phyloP scores from a whole-genome alignment of 1,140 invertebrate genomes.

The Apis cerana region DNA sequence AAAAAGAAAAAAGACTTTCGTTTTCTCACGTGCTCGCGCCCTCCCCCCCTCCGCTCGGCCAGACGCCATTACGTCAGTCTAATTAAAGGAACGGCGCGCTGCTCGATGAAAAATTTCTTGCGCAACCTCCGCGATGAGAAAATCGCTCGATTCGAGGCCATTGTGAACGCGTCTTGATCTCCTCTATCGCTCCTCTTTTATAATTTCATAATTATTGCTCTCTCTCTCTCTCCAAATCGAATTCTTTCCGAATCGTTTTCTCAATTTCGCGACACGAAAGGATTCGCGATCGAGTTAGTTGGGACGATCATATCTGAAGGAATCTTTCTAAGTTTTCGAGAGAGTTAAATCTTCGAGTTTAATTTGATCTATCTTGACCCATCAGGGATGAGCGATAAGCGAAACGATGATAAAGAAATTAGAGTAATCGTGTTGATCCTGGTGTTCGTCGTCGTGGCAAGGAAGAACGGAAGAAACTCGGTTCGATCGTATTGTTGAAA shows the following conservation, averaged over 20 bases:
- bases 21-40: constrained; percentile 52
- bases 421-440: too few relatives aligned
- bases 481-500: background rate
- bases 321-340: too few relatives aligned
- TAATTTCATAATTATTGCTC: too few relatives aligned
- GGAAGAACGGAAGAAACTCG: background rate
- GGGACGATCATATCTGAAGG: too few relatives aligned
- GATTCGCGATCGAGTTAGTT: too few relatives aligned
- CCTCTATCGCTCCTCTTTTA: background rate
- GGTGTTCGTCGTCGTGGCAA: too few relatives aligned
- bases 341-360: too few relatives aligned
- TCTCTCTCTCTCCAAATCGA: background rate
- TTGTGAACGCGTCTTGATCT: constrained; percentile 8
- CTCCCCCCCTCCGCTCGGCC: background rate
- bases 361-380: too few relatives aligned
- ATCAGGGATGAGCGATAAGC: too few relatives aligned
- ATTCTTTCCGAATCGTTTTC: too few relatives aligned
- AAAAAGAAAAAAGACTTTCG: constrained; percentile 52
- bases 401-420: too few relatives aligned
- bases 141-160: constrained; percentile 11
- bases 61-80: constrained; percentile 48
- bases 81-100: constrained; percentile 40
- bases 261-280: too few relatives aligned
- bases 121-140: constrained; percentile 50
- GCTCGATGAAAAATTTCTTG: constrained; percentile 54